Conservation (phyloP, 2,113 vertebrate species). For the Zootoca vivipara region DNA sequence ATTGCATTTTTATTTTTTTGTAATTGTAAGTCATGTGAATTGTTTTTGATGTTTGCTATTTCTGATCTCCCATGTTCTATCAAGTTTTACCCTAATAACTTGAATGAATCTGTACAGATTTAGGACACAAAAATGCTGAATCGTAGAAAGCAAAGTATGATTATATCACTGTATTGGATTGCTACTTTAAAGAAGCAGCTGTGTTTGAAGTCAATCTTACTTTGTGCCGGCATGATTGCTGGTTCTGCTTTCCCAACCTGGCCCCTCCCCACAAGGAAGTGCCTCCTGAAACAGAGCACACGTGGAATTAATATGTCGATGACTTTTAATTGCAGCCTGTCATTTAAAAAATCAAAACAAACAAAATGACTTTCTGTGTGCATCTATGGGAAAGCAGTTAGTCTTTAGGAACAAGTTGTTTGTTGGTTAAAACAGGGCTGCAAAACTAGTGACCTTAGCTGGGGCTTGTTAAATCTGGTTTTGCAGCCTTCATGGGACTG, state of each 20-base stretch:
- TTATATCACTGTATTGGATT: background rate
- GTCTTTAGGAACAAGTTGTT: background rate
- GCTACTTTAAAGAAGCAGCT: background rate
- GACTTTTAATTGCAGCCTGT: background rate
- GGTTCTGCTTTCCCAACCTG: background rate
- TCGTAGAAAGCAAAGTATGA: background rate
- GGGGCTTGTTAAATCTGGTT: background rate
- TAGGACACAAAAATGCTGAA: background rate
- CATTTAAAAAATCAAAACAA: background rate
- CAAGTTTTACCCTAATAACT: background rate
- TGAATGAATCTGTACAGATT: background rate
- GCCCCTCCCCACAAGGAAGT: background rate
- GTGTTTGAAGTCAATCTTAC: background rate
- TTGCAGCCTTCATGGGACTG: background rate
- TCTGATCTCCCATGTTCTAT: background rate
- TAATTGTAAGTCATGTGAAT: no score
- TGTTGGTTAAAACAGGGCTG: background rate
- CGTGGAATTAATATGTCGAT: slow-evolving; percentile 2
- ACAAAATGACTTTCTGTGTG: background rate
- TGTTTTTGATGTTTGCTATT: no score
- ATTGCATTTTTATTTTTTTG: no score
- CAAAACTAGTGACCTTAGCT: background rate
- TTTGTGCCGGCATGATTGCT: background rate
- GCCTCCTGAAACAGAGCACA: slow-evolving; percentile 12
- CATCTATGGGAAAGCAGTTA: background rate